Percentiles rank a stretch among this genome's conserved stretches.
Evolutionary conservation across 2,113 vertebrate species (phyloP).

Genomic region (Bettongia penicillata): DNA sequence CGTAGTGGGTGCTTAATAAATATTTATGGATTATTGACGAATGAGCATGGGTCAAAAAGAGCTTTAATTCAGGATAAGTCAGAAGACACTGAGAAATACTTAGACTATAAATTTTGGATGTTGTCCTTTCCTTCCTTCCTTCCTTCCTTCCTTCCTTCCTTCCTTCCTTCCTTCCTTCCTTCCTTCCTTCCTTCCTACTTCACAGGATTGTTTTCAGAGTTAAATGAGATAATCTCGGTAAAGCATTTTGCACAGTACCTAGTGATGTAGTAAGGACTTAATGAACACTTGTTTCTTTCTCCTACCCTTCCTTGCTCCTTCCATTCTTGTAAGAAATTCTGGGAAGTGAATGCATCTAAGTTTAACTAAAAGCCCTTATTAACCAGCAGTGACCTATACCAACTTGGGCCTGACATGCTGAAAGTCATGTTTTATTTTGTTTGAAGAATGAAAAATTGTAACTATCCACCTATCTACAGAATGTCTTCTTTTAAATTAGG

Average conservation of each 20-base stretch:
- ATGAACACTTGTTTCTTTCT: not conserved
- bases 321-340: not conserved
- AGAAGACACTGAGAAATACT: not conserved
- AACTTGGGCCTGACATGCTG: not conserved
- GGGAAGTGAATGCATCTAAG: not conserved
- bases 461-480: not conserved
- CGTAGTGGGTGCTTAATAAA: not conserved
- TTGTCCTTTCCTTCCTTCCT: not conserved
- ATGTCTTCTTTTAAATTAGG: constrained; percentile 14
- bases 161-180: not conserved
- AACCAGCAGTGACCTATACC: not conserved
- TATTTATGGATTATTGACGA: not conserved
- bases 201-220: not conserved
- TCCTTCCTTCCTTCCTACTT: not conserved
- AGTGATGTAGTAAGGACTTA: not conserved
- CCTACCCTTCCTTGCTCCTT: not conserved
- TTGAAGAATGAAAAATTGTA: not conserved
- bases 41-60: not conserved
- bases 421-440: not conserved
- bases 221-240: not conserved
- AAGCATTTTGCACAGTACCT: not conserved
- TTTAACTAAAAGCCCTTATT: not conserved
- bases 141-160: not conserved
- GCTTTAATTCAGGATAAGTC: not conserved
- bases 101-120: not conserved